These are phyloP conservation scores for Argopecten irradians DNA, from an alignment of 1,140 invertebrate genomes.

Conservation along the genomic window DNA sequence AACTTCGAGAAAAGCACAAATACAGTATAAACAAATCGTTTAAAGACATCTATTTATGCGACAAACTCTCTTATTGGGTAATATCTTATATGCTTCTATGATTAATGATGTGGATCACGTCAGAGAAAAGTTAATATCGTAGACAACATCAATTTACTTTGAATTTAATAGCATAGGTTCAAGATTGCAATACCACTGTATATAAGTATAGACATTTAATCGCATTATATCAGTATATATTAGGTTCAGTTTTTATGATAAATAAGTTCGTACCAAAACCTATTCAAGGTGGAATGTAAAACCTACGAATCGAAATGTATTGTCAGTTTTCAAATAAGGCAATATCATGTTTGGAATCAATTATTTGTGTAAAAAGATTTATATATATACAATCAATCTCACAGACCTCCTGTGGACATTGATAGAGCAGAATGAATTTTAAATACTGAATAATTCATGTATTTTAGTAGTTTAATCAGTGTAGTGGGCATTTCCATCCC, in stretches of 20 bases:
- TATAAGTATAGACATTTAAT: too few species aligned
- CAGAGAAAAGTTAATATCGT: too few species aligned
- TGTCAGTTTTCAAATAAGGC: not conserved
- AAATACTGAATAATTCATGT: constrained; percentile 4
- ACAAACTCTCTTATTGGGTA: too few species aligned
- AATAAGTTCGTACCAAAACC: not conserved
- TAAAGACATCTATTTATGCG: too few species aligned
- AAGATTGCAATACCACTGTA: too few species aligned
- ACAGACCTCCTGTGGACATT: not conserved
- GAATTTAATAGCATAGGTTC: too few species aligned
- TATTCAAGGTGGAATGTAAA: not conserved
- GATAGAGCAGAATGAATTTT: not conserved
- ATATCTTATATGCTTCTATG: too few species aligned
- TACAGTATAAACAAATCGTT: too few species aligned
- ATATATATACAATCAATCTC: not conserved
- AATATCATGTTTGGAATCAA: not conserved
- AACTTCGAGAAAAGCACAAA: too few species aligned
- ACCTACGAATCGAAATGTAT: not conserved
- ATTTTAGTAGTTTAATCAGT: constrained; percentile 3
- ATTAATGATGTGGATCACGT: too few species aligned
- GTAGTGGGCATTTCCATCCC: not conserved
- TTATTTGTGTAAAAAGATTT: not conserved
- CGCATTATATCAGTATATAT: not conserved
- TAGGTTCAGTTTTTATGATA: not conserved
- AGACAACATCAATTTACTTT: too few species aligned